phyloP scores from a whole-genome alignment of 2,113 vertebrate species.

The Plectropomus leopardus region DNA sequence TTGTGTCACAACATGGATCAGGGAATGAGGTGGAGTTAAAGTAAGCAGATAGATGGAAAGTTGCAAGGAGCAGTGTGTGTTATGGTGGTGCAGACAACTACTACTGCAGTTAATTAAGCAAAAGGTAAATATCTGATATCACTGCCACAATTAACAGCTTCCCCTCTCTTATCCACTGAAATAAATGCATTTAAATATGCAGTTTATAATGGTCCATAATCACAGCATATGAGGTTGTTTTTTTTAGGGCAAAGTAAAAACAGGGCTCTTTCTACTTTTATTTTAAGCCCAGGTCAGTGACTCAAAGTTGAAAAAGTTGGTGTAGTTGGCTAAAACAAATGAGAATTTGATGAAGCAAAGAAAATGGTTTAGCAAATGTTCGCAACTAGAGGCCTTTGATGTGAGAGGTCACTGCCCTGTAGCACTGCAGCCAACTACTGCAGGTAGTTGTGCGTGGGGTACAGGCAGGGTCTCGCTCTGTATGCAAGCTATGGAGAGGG shows the following conservation, averaged over 20 bases:
- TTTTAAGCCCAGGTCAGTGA: constrained; percentile 3
- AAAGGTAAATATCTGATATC: constrained; percentile 11
- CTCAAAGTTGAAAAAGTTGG: constrained; percentile 4
- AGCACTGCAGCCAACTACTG: constrained; percentile 28
- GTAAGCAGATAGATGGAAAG: constrained; percentile 68
- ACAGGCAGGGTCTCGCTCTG: constrained; percentile 27
- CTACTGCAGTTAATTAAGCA: constrained; percentile 25
- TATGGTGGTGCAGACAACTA: constrained; percentile 34
- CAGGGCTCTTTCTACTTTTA: background rate
- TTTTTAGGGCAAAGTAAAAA: background rate
- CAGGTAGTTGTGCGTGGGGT: constrained; percentile 29
- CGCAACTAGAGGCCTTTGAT: constrained; percentile 33
- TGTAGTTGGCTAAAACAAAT: constrained; percentile 33
- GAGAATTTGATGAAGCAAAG: constrained; percentile 58
- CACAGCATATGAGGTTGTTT: background rate
- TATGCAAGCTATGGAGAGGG: constrained; percentile 57
- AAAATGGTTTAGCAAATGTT: constrained; percentile 54
- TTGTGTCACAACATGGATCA: constrained; percentile 55
- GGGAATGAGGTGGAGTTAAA: constrained; percentile 70
- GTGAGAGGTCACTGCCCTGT: constrained; percentile 23
- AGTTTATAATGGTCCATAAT: background rate
- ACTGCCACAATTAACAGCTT: constrained; percentile 26
- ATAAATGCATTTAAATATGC: background rate
- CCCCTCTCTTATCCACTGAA: background rate
- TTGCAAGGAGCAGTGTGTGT: constrained; percentile 54